These are phyloP conservation scores for Yponomeuta plumbellus DNA, from an alignment of 2,888 invertebrate species.

Conservation along the genomic window DNA sequence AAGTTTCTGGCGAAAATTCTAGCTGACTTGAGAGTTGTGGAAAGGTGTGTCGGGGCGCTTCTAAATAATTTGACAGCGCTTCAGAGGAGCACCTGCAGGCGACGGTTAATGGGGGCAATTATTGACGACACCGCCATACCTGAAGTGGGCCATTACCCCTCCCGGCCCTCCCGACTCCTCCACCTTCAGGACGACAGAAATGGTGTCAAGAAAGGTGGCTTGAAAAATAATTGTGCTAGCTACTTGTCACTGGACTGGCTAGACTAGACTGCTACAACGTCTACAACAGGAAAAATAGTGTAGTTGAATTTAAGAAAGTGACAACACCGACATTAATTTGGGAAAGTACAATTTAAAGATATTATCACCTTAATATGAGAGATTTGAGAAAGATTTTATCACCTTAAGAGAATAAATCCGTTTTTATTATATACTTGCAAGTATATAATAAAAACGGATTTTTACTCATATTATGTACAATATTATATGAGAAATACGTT, in stretches of 20 bases:
- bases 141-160: slow-evolving; percentile 53
- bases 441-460: no score
- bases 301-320: no score
- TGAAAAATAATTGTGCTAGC: background rate
- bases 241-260: background rate
- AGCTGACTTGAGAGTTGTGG: slow-evolving; percentile 33
- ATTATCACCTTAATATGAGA: no score
- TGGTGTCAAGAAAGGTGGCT: background rate
- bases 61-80: slow-evolving; percentile 47
- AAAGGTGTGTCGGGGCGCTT: slow-evolving; percentile 20
- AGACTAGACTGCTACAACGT: no score
- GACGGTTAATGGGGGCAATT: slow-evolving; percentile 63
- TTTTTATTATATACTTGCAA: no score
- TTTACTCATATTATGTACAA: no score
- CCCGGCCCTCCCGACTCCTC: slow-evolving; percentile 22
- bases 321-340: no score
- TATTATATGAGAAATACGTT: background rate
- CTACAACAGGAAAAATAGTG: no score
- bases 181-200: background rate
- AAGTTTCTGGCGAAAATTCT: slow-evolving; percentile 30
- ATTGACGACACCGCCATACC: slow-evolving; percentile 51
- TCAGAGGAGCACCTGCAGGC: slow-evolving; percentile 48
- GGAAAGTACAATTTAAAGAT: no score
- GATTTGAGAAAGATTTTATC: no score
- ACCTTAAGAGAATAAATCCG: no score